Evolutionary conservation across 64 coral and sea anemone species (phyloP).

Genomic region (Anthopleura sola): DNA sequence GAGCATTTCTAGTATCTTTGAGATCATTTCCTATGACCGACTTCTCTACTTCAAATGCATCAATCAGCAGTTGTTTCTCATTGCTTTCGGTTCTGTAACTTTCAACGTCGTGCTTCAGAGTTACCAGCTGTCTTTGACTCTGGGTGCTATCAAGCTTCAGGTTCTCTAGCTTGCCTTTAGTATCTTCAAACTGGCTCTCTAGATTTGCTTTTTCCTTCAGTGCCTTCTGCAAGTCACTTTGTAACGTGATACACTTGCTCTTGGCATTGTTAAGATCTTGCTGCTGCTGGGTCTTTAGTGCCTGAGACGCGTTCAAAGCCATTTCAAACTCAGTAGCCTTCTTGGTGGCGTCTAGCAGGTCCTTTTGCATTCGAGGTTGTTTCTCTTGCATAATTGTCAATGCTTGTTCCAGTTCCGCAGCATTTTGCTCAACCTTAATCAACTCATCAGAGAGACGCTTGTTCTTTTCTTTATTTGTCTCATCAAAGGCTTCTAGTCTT

Average conservation of each 20-base stretch:
- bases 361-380: slow-evolving; percentile 64
- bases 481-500: slow-evolving; percentile 53
- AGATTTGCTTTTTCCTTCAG: slow-evolving; percentile 45
- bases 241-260: slow-evolving; percentile 30
- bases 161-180: slow-evolving; percentile 28
- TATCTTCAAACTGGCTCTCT: slow-evolving; percentile 42
- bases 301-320: slow-evolving; percentile 36
- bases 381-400: slow-evolving; percentile 52
- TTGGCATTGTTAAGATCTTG: slow-evolving; percentile 48
- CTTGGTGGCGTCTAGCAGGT: slow-evolving; percentile 73
- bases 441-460: slow-evolving; percentile 50
- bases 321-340: slow-evolving; percentile 77
- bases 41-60: slow-evolving; percentile 51
- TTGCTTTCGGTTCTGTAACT: slow-evolving; percentile 1
- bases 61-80: slow-evolving; percentile 30
- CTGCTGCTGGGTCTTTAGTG: slow-evolving; percentile 50
- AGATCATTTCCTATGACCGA: slow-evolving; percentile 62
- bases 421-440: slow-evolving; percentile 58
- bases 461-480: slow-evolving; percentile 48
- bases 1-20: slow-evolving; percentile 42
- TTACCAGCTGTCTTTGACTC: slow-evolving; percentile 15
- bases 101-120: slow-evolving; percentile 24
- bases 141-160: neutral
- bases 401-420: slow-evolving; percentile 44
- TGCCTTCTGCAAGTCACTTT: slow-evolving; percentile 50